Base-by-base conservation (phyloP, 2,888 invertebrate species). In the Lithophane socia region DNA sequence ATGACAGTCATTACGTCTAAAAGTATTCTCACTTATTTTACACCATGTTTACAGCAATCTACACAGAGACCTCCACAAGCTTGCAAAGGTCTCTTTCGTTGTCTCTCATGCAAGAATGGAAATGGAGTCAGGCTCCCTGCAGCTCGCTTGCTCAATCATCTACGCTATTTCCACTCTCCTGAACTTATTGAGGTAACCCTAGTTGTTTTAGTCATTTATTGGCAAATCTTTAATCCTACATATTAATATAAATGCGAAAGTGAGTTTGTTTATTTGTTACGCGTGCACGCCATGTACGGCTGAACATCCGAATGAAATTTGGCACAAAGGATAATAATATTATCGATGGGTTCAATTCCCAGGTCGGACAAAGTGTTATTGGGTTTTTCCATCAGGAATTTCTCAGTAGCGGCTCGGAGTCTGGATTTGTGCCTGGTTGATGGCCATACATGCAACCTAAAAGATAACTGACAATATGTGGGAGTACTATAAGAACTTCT, bases 1-100 rank as follows among this genome's bases (percentile, higher is more conserved):
- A 37, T 67, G 21, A 4, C 21, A 21, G 49, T 29, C 1, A 29
- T 54, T 4, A 37, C 0, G 16, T 56, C 10, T n/a, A 37, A 29
- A 69, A 60, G 16, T 37, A 54, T 18, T 37, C 1, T 47, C 18
- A 44, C 7, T 73, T 44, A 18, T 66, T 69, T n/a, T 61, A 47
- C 60, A 58, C 61, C 56, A 71, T 7, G 42, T 67, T 92, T 92
- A 42, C 88, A 94, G 93, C 89, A 90, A 85, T 87, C 92, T 77
- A 76, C 90, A 60, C 75, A 83, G 68, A 87, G 93, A 87, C 88
- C 94, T 73, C 91, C 95, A 29, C 93, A 88, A 84, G 91, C 95
- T 75, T 95, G 95, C 87, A 97, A 95, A 85, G 97, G 97, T 5
- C 86, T 94, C 44, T 97, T 97, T 87, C 97, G 97, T 49, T 97